Evolutionary conservation across 1,140 invertebrate genomes (phyloP).

Genomic region (Zaprionus nigranus): DNA sequence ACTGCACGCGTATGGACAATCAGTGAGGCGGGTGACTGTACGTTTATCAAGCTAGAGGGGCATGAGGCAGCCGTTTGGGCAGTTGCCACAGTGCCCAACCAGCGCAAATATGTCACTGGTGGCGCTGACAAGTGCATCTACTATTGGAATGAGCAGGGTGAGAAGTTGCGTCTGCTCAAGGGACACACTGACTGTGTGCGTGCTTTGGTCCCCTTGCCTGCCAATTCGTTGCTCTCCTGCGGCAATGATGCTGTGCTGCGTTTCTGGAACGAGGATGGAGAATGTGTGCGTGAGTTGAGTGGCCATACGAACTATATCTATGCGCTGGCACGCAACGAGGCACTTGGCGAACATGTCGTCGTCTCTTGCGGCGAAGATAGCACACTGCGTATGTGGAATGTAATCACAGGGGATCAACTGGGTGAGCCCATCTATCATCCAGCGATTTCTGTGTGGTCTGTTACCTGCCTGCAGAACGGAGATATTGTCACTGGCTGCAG

Average conservation of each 20-base stretch:
- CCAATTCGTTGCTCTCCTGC: slow-evolving; percentile 92
- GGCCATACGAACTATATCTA: slow-evolving; percentile 94
- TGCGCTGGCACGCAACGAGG: slow-evolving; percentile 86
- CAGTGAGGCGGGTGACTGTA: slow-evolving; percentile 84
- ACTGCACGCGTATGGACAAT: slow-evolving; percentile 93
- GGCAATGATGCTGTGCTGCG: slow-evolving; percentile 95
- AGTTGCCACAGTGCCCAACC: slow-evolving; percentile 87
- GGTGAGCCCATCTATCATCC: slow-evolving; percentile 91
- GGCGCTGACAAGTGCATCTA: slow-evolving; percentile 96
- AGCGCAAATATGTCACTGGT: slow-evolving; percentile 90
- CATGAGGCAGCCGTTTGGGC: slow-evolving; percentile 96
- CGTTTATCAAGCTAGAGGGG: slow-evolving; percentile 87
- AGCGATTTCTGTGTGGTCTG: slow-evolving; percentile 95
- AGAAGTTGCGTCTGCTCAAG: slow-evolving; percentile 83
- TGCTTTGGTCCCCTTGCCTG: slow-evolving; percentile 88
- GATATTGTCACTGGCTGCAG: slow-evolving; percentile 96
- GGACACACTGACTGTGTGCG: slow-evolving; percentile 97
- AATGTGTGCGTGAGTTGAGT: slow-evolving; percentile 91
- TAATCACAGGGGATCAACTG: slow-evolving; percentile 76
- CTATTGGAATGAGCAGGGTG: slow-evolving; percentile 90
- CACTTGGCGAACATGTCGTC: slow-evolving; percentile 86
- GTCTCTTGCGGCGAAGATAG: slow-evolving; percentile 94
- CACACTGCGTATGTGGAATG: slow-evolving; percentile 93
- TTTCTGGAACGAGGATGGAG: slow-evolving; percentile 92
- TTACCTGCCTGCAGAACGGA: slow-evolving; percentile 91